These are phyloP conservation scores for Turdus rufiventris DNA, from an alignment of 2,113 vertebrate genomes.

Conservation along the genomic window DNA sequence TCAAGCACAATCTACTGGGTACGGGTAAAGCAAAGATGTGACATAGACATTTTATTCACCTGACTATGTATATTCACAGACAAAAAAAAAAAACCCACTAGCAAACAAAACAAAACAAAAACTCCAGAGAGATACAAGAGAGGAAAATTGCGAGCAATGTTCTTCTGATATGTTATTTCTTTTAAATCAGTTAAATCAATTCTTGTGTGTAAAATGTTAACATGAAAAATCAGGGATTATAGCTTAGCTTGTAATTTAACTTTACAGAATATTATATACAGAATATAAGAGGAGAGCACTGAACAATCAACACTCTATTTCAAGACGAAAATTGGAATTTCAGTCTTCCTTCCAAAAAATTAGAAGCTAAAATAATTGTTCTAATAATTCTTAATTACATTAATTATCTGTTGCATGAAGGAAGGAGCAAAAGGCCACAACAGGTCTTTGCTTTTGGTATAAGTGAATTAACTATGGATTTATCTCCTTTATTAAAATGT, in stretches of 20 bases:
- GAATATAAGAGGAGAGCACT: background rate
- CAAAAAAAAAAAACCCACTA: background rate
- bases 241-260: background rate
- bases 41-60: background rate
- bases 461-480: background rate
- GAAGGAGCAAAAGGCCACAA: background rate
- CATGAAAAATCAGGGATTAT: background rate
- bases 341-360: background rate
- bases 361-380: background rate
- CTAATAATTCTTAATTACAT: background rate
- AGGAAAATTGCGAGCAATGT: background rate
- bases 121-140: fast-evolving
- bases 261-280: background rate
- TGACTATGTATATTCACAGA: background rate
- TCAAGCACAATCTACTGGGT: background rate
- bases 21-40: background rate
- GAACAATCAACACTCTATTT: background rate
- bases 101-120: background rate
- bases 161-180: background rate
- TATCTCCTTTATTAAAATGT: background rate
- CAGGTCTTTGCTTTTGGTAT: background rate
- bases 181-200: background rate
- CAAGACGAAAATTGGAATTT: background rate
- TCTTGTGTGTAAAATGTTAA: background rate
- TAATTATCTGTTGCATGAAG: background rate